These are phyloP conservation scores for Stramonita haemastoma DNA, from an alignment of 2,888 invertebrate genomes.

Conservation along the genomic window DNA sequence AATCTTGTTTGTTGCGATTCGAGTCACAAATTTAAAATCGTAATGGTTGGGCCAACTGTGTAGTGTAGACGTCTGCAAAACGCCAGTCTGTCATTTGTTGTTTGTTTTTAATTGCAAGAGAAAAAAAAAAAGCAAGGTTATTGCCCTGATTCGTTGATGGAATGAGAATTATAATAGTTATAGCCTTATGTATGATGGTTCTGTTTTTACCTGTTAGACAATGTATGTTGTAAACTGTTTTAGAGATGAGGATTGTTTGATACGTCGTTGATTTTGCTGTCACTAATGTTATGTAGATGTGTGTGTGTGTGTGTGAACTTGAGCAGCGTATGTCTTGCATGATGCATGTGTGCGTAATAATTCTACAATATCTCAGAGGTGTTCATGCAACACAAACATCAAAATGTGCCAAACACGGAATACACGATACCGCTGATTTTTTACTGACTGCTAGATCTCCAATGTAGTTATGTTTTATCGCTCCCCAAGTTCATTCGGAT, in stretches of 20 bases:
- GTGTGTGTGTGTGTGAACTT: conserved; percentile 7
- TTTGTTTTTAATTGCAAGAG: background rate
- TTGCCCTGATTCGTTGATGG: too few relatives aligned
- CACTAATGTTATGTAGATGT: background rate
- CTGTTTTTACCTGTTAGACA: background rate
- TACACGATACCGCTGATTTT: background rate
- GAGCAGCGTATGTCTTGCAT: background rate
- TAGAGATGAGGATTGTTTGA: background rate
- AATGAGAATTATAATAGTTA: too few relatives aligned
- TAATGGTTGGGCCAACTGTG: too few relatives aligned
- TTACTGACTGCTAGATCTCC: background rate
- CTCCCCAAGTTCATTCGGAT: too few relatives aligned
- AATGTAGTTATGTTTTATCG: too few relatives aligned
- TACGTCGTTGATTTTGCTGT: background rate
- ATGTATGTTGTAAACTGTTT: background rate
- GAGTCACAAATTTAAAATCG: too few relatives aligned
- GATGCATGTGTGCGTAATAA: background rate
- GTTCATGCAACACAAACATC: background rate
- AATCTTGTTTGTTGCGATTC: too few relatives aligned
- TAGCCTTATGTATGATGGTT: background rate
- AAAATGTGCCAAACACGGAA: background rate
- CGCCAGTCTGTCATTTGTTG: too few relatives aligned
- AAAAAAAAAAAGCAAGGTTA: background rate
- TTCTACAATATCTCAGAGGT: background rate
- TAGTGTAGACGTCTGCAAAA: too few relatives aligned